Evolutionary conservation across 2,797 vertebrate genomes (phyloP).

Genomic region (Clarias laeviceps): DNA sequence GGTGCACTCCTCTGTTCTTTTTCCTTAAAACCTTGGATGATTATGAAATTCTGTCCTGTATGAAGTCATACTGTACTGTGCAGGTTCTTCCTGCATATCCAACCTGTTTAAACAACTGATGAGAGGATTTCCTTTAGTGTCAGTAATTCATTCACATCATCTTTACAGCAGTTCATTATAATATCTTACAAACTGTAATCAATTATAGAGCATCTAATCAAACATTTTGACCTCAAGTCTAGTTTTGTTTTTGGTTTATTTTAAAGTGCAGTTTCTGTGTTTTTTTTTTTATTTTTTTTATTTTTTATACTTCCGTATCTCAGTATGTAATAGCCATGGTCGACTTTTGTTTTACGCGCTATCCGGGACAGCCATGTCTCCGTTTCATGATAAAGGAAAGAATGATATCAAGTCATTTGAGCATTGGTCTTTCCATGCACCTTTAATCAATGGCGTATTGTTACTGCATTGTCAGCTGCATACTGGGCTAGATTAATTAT

Average conservation of each 20-base stretch:
- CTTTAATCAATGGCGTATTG: conserved; percentile 38
- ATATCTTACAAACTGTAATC: not conserved
- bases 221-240: not conserved
- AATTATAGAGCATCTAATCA: not conserved
- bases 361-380: not conserved
- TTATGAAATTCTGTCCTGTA: not conserved
- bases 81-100: not conserved
- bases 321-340: not conserved
- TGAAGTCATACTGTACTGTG: not conserved
- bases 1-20: not conserved
- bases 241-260: not conserved
- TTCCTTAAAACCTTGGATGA: not conserved
- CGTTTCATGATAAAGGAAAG: conserved; percentile 18
- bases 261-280: not conserved
- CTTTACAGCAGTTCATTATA: not conserved
- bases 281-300: not conserved
- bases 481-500: conserved; percentile 38
- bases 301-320: not conserved
- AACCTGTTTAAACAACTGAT: not conserved
- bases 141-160: not conserved
- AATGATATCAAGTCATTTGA: conserved; percentile 27
- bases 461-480: conserved; percentile 30
- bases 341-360: not conserved
- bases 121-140: not conserved
- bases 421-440: conserved; percentile 32